These are phyloP conservation scores for Danio tinwini DNA, from an alignment of 2,797 vertebrate species.

Conservation along the genomic window DNA sequence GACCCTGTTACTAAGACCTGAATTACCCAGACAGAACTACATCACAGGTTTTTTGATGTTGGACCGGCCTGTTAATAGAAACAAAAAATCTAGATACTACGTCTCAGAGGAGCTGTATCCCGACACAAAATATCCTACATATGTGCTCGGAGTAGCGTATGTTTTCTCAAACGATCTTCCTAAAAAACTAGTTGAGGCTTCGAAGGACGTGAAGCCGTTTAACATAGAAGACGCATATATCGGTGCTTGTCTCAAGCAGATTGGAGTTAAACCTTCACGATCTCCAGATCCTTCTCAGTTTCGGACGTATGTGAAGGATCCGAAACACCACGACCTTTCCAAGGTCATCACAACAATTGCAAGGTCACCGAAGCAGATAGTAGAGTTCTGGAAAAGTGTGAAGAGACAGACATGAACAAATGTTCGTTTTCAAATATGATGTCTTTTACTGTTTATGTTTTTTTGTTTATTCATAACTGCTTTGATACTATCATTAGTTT, in stretches of 20 bases:
- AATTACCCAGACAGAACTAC: conserved; percentile 56
- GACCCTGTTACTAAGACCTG: conserved; percentile 62
- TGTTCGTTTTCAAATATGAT: not conserved
- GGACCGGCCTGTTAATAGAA: conserved; percentile 59
- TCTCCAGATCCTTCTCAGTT: conserved; percentile 67
- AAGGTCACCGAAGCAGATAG: conserved; percentile 61
- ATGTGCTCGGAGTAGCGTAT: conserved; percentile 79
- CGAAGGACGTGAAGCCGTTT: conserved; percentile 68
- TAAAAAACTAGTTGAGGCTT: conserved; percentile 59
- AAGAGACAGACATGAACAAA: conserved; percentile 42
- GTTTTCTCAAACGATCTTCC: conserved; percentile 79
- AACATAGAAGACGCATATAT: conserved; percentile 82
- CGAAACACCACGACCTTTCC: conserved; percentile 67
- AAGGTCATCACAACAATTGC: conserved; percentile 75
- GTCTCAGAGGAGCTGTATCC: conserved; percentile 72
- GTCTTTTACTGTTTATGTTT: too few species aligned
- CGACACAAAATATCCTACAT: conserved; percentile 69
- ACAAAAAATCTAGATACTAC: conserved; percentile 72
- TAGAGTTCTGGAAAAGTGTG: conserved; percentile 72
- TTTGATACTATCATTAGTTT: too few species aligned
- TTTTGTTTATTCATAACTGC: too few species aligned
- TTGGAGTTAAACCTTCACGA: conserved; percentile 42
- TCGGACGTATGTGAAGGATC: conserved; percentile 48
- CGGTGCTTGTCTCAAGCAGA: conserved; percentile 74
- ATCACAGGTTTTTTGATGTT: conserved; percentile 72